Evolutionary conservation across 1,140 invertebrate genomes (phyloP), one percentile per base, ranked within the genome.

Genomic region (Agrypnia vestita): DNA sequence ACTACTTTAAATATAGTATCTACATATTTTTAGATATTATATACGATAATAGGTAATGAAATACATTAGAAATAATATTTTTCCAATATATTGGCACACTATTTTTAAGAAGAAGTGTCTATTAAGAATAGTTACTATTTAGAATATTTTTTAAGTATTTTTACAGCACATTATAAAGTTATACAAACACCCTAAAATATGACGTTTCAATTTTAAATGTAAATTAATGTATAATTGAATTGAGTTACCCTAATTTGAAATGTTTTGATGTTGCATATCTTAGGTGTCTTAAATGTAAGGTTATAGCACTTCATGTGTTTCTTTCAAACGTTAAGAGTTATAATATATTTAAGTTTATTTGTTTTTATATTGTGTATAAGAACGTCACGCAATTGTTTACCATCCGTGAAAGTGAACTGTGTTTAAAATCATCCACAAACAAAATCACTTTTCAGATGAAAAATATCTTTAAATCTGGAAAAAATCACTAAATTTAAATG

Each of bases 171-270:
- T 67, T 80, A 76, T 83, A 76, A 78, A 71, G 69, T 80, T 80
- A 80, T 78, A 51, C 55, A 82, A 59, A 83, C 64, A 79, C 53
- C 55, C 17, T 81, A 76, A 67, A 73, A 73, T 73, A 17, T 73
- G 71, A 76, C 19, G 35, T 79, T 83, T 81, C 25, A 75, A 79
- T 83, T 78, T 76, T 77, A 78, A 35, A 80, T 62, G 19, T 53
- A 53, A 69, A 53, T 69, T 55, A 56, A 47, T 79, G 61, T 81
- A 81, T 76, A 73, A 80, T 80, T 83, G 64, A 25, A 76, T 82
- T 83, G 82, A 83, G 82, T 83, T 83, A 83, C 82, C 82, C 73
- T 81, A 80, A 64, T 73, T 83, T 83, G 61, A 69, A 83, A 78
- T 81, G 79, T 83, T 83, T 83, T 80, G 82, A 81, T 83, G 82